Evolutionary conservation across 2,113 vertebrate species (phyloP).

Genomic region (Ibidorhyncha struthersii): DNA sequence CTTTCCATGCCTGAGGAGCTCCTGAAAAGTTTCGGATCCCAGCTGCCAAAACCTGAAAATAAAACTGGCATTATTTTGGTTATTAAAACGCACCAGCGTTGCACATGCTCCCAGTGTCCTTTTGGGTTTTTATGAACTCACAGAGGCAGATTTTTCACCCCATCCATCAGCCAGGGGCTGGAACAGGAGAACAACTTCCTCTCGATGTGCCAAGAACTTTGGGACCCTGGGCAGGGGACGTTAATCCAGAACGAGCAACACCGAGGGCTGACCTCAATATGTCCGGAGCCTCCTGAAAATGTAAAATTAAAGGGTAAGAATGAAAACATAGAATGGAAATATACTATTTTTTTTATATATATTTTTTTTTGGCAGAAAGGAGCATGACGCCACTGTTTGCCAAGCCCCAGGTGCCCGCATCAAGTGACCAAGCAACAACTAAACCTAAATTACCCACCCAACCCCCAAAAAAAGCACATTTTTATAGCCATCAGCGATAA

Average conservation of each 20-base stretch:
- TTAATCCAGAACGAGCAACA: too few relatives aligned
- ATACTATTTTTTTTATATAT: neutral
- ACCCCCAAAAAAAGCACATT: neutral
- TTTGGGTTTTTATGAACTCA: neutral
- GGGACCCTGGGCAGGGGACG: neutral
- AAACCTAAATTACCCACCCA: neutral
- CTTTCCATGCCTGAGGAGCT: neutral
- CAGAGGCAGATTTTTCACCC: neutral
- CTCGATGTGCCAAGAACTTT: too few relatives aligned
- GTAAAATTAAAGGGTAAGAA: neutral
- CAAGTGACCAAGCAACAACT: neutral
- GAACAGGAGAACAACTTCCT: neutral
- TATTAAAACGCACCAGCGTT: neutral
- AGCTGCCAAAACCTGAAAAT: neutral
- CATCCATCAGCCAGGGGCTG: neutral
- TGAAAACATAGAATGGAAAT: neutral
- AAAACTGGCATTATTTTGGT: neutral
- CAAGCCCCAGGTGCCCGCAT: neutral
- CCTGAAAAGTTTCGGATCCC: neutral
- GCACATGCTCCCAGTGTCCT: fast-evolving
- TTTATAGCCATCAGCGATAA: too few relatives aligned
- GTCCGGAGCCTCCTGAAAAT: neutral
- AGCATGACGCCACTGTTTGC: neutral
- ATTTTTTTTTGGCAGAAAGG: neutral
- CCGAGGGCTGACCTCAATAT: fast-evolving